A percentile compares a stretch with the other conserved stretches of the same genome.
Evolutionary conservation across 2,888 invertebrate species (phyloP).

Genomic region (Chalcosyrphus nemorum): DNA sequence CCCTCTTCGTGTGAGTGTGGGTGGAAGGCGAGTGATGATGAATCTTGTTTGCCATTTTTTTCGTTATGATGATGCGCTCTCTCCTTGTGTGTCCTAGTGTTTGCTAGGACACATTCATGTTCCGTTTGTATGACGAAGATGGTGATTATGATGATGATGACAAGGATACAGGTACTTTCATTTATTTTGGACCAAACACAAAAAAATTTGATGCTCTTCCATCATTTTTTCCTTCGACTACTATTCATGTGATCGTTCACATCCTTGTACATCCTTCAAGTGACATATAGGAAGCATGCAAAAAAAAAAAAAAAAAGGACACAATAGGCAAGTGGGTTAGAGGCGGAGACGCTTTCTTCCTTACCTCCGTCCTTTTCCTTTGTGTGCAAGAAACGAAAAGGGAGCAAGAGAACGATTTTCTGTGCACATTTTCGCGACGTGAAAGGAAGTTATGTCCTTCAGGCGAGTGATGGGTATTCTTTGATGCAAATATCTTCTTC

Average conservation of each 20-base stretch:
- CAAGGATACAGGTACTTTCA: constrained; percentile 60
- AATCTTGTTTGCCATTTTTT: constrained; percentile 35
- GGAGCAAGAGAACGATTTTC: constrained; percentile 25
- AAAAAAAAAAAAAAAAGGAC: constrained; percentile 2
- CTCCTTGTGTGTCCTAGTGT: constrained; percentile 14
- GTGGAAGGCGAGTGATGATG: constrained; percentile 5
- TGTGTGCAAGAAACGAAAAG: constrained; percentile 33
- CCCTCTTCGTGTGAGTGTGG: not conserved
- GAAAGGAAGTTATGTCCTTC: constrained; percentile 52
- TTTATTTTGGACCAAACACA: constrained; percentile 35
- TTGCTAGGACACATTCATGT: constrained; percentile 42
- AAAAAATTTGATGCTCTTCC: constrained; percentile 48
- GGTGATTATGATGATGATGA: constrained; percentile 60
- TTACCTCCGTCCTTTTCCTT: constrained; percentile 24
- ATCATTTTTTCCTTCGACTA: constrained; percentile 23
- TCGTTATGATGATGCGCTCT: not conserved
- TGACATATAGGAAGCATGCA: constrained; percentile 27
- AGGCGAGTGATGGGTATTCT: constrained; percentile 45
- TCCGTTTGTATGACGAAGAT: constrained; percentile 49
- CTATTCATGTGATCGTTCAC: constrained; percentile 17
- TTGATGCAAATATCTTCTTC: constrained; percentile 17
- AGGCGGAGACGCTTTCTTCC: too few relatives aligned
- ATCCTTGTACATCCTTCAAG: constrained; percentile 5
- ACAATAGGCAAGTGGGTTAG: too few relatives aligned
- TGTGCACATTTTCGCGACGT: constrained; percentile 48